These are phyloP conservation scores for Pseudoatta argentina DNA, from an alignment of 1,140 invertebrate genomes.

Conservation along the genomic window DNA sequence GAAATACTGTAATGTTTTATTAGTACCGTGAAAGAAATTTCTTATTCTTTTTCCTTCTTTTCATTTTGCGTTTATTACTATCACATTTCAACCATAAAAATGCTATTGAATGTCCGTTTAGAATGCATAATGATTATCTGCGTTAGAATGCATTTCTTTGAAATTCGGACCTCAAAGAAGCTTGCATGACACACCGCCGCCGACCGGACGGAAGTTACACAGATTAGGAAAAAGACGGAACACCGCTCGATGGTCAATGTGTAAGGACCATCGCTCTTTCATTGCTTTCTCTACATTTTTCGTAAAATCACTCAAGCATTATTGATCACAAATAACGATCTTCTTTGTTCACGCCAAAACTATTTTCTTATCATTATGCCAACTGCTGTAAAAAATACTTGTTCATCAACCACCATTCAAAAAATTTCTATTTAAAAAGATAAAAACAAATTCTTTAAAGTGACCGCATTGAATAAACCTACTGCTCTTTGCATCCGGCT, in stretches of 20 bases:
- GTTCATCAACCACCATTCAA: conserved; percentile 71
- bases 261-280: conserved; percentile 35
- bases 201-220: conserved; percentile 79
- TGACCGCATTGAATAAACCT: neutral
- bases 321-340: conserved; percentile 63
- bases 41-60: neutral
- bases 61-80: neutral
- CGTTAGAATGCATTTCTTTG: conserved; percentile 38
- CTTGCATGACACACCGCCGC: neutral
- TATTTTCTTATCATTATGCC: conserved; percentile 55
- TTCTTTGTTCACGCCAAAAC: conserved; percentile 68
- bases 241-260: conserved; percentile 50
- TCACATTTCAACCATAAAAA: conserved; percentile 21
- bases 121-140: neutral
- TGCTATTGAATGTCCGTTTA: neutral
- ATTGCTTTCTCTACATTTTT: conserved; percentile 36
- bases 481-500: neutral
- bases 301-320: conserved; percentile 19
- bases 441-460: conserved; percentile 67
- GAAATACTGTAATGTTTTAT: neutral
- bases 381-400: conserved; percentile 40
- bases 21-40: neutral
- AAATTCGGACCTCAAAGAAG: conserved; percentile 15
- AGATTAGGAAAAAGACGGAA: conserved; percentile 74
- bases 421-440: conserved; percentile 59